These are phyloP conservation scores for Morone chrysops DNA, from an alignment of 2,113 vertebrate species.

Conservation along the genomic window DNA sequence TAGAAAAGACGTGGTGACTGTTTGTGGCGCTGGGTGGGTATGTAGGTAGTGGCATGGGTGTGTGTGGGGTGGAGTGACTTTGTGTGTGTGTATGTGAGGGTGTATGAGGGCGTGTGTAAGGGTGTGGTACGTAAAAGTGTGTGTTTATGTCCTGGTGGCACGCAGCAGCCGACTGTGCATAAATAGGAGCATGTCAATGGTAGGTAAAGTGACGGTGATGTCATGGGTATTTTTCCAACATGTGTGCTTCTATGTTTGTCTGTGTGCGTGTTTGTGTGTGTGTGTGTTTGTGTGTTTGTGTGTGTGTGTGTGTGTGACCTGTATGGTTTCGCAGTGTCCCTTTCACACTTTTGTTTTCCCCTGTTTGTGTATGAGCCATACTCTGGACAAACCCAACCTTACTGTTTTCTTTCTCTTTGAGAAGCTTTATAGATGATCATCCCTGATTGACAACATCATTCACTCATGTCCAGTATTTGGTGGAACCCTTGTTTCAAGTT, in stretches of 20 bases:
- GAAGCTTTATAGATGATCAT: neutral
- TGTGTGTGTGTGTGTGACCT: constrained; percentile 27
- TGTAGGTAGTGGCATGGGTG: constrained; percentile 63
- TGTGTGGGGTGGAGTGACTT: constrained; percentile 58
- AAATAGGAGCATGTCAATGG: constrained; percentile 73
- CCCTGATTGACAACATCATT: neutral
- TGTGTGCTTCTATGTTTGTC: constrained; percentile 31
- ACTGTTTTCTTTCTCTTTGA: constrained; percentile 1
- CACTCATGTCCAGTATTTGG: neutral
- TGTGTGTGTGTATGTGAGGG: constrained; percentile 31
- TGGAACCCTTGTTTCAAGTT: neutral
- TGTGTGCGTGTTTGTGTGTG: constrained; percentile 21
- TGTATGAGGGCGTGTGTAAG: constrained; percentile 43
- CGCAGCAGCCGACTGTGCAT: constrained; percentile 59
- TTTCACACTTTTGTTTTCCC: constrained; percentile 39
- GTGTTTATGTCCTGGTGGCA: constrained; percentile 77
- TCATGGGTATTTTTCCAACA: constrained; percentile 78
- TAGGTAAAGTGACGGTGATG: constrained; percentile 77
- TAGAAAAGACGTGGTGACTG: constrained; percentile 59
- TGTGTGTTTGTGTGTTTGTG: constrained; percentile 37
- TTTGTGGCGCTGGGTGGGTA: constrained; percentile 66
- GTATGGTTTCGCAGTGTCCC: constrained; percentile 61
- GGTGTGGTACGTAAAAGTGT: constrained; percentile 69
- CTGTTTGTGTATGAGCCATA: constrained; percentile 21
- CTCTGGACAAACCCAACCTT: neutral